phyloP scores from a whole-genome alignment of 2,113 vertebrate genomes.

The Willisornis vidua region DNA sequence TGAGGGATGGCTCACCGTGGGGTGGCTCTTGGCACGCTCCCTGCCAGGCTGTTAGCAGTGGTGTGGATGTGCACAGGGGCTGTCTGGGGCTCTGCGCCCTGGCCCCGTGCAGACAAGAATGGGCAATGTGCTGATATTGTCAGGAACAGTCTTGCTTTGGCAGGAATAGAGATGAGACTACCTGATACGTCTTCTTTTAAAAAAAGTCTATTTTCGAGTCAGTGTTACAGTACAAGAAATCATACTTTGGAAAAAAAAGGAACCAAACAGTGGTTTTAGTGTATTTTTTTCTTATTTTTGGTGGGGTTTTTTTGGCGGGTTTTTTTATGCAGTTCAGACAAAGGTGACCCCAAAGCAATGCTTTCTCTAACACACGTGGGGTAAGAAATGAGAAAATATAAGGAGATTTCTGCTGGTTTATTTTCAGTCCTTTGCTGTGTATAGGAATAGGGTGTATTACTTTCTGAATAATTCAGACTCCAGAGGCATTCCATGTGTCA shows the following conservation, averaged over 20 bases:
- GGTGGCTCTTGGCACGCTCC: not conserved
- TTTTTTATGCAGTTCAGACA: not conserved
- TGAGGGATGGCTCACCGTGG: not conserved
- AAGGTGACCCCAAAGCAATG: not conserved
- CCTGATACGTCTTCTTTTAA: not conserved
- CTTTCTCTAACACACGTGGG: not conserved
- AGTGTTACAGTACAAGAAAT: not conserved
- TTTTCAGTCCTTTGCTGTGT: not conserved
- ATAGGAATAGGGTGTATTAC: not conserved
- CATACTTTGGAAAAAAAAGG: not conserved
- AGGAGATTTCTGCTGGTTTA: not conserved
- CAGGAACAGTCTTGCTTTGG: conserved; percentile 57
- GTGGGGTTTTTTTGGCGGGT: no score
- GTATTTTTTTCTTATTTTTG: no score
- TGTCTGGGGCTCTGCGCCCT: not conserved
- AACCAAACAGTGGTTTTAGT: not conserved
- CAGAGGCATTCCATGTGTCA: not conserved
- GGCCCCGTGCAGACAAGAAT: conserved; percentile 39
- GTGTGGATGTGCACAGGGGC: not conserved
- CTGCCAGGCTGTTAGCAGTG: not conserved
- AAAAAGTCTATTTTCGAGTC: not conserved
- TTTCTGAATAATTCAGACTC: not conserved
- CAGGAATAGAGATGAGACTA: conserved; percentile 3
- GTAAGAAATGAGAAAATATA: not conserved
- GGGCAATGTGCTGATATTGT: conserved; percentile 32